These are phyloP conservation scores for Erethizon dorsatum DNA, from an alignment of 2,797 vertebrate genomes.

Conservation along the genomic window DNA sequence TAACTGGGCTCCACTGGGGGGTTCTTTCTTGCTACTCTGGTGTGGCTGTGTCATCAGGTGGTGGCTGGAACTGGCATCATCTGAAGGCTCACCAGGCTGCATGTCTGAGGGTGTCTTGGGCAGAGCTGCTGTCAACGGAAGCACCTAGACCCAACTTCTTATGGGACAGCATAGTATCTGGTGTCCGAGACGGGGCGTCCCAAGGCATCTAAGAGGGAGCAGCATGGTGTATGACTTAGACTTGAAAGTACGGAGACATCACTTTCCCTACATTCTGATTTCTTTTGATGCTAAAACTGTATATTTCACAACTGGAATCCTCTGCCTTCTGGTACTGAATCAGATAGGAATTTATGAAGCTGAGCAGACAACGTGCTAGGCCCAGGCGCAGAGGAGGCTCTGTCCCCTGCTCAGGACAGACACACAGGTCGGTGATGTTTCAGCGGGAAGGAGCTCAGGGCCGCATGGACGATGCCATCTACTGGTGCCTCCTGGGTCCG, in stretches of 20 bases:
- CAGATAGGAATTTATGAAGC: conserved; percentile 11
- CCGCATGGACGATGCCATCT: not conserved
- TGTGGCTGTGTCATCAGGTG: not conserved
- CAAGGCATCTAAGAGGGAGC: not conserved
- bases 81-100: not conserved
- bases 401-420: not conserved
- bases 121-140: not conserved
- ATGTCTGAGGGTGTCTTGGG: not conserved
- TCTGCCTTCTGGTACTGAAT: conserved; percentile 39
- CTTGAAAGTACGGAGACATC: not conserved
- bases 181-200: not conserved
- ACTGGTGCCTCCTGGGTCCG: not conserved
- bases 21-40: not conserved
- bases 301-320: not conserved
- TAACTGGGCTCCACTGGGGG: not conserved
- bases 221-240: not conserved
- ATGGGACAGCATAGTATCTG: accelerated
- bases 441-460: not conserved
- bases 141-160: not conserved
- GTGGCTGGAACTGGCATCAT: not conserved
- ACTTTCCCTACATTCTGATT: not conserved
- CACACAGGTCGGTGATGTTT: not conserved
- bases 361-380: conserved; percentile 35
- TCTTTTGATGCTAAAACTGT: not conserved
- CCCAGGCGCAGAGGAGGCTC: not conserved